Base-by-base conservation (phyloP, 1,140 invertebrate species). In the Leucophenga varia region DNA sequence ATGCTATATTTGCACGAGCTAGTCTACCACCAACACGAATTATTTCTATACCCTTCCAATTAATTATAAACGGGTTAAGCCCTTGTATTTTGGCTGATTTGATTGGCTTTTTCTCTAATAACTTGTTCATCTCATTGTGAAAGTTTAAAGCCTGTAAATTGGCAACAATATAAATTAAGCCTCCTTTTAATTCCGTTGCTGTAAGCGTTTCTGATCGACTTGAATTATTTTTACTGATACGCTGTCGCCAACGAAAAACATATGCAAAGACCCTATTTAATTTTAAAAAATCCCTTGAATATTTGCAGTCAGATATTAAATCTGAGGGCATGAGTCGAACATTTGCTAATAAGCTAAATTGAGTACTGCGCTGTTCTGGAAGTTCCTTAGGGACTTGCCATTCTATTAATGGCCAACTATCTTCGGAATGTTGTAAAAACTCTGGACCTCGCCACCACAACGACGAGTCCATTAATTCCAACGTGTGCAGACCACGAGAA, bases 361-460 rank as follows among this genome's bases (percentile, higher is more conserved):
- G 36, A 8, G 10, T 35, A 20, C 18, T 41, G 20, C 46, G 30
- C 18, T 35, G 19, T 19, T 35, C 20, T 2, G 38, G 38, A 10
- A 48, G 10, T 2, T n/a, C 5, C n/a, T 48, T 30, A 14, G 38
- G 10, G 16, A 38, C 14, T 35, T 42, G 32, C 39, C 32, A 41
- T 16, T 41, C 6, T 25, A 30, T 4, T 30, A 7, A 16, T 1
- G 39, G 13, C 39, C 39, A 41, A 16, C 18, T 28, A 9, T 13
- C 30, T 30, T 41, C 39, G 2, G 39, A 12, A 17, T 17, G 18
- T 28, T 30, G 21, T 16, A 41, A 30, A 43, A 40, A 47, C 5
- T 41, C 30, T 35, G 30, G 31, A 5, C 46, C 46, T 32, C 25
- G 30, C 38, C 45, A 41, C 45, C 30, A 40, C 37, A 41, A 41